A percentile compares a stretch with the other conserved stretches of the same genome.
These are phyloP conservation scores for Orbicella faveolata DNA, from an alignment of 64 coral and sea anemone genomes.

Conservation along the genomic window DNA sequence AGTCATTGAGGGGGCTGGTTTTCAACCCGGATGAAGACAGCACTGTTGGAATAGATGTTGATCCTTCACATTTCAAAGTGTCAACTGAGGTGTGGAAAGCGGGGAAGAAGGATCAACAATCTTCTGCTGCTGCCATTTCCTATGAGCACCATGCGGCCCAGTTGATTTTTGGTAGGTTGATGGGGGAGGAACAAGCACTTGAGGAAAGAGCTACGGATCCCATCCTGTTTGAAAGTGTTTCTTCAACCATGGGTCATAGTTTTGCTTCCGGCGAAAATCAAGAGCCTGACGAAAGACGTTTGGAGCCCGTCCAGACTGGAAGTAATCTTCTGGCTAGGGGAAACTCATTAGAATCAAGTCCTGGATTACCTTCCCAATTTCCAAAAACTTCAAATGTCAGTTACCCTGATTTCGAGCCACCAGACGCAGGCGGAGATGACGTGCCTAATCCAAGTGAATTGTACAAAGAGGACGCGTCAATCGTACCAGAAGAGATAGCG, in stretches of 20 bases:
- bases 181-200: neutral
- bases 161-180: neutral
- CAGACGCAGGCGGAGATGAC: neutral
- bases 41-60: constrained; percentile 20
- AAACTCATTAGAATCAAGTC: neutral
- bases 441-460: too few relatives aligned
- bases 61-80: constrained; percentile 12
- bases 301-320: neutral
- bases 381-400: neutral
- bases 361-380: neutral
- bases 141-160: constrained; percentile 20
- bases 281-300: neutral
- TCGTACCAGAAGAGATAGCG: constrained; percentile 10
- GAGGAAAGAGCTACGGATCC: neutral
- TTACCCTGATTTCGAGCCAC: neutral
- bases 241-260: neutral
- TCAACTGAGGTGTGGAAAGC: constrained; percentile 20
- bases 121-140: neutral
- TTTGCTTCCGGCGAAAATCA: neutral
- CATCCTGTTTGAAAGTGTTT: neutral
- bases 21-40: constrained; percentile 29
- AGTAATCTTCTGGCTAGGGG: neutral
- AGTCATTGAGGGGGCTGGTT: constrained; percentile 2
- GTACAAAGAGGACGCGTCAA: neutral
- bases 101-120: neutral